Evolutionary conservation across 37 sponge, comb jelly and placozoan species (phyloP).

Genomic region (Crambe crambe): DNA sequence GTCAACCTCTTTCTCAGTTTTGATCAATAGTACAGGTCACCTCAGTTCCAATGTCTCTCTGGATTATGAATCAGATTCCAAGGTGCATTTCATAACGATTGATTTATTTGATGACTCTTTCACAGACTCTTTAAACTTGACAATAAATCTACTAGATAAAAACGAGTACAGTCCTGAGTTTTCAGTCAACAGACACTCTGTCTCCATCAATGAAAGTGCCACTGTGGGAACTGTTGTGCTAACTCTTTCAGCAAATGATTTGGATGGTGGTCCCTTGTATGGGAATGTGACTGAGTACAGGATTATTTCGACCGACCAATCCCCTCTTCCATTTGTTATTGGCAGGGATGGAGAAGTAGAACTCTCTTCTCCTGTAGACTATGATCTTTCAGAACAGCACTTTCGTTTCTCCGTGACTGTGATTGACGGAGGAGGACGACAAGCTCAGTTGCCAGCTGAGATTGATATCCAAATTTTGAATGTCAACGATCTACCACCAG

Average conservation of each 20-base stretch:
- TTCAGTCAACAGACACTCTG: background rate
- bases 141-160: slow-evolving; percentile 21
- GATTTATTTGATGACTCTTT: slow-evolving; percentile 13
- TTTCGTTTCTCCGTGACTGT: slow-evolving; percentile 47
- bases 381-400: slow-evolving; percentile 12
- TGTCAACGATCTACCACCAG: slow-evolving; percentile 42
- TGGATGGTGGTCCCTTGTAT: slow-evolving; percentile 43
- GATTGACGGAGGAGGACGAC: slow-evolving; percentile 46
- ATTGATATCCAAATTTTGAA: slow-evolving; percentile 22
- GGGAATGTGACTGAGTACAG: slow-evolving; percentile 27
- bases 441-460: slow-evolving; percentile 1
- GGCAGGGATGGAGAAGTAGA: slow-evolving; percentile 22
- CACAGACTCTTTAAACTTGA: background rate
- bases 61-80: slow-evolving; percentile 25
- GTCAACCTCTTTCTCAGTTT: background rate
- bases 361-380: slow-evolving; percentile 35
- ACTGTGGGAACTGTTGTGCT: slow-evolving; percentile 18
- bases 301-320: background rate
- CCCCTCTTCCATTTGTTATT: slow-evolving; percentile 37
- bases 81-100: background rate
- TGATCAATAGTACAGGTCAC: slow-evolving; percentile 2
- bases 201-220: slow-evolving; percentile 20
- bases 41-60: slow-evolving; percentile 10
- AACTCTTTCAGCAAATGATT: slow-evolving; percentile 20
- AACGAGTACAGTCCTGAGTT: slow-evolving; percentile 63